Evolutionary conservation across 2,888 invertebrate genomes (phyloP).

Genomic region (Scotopteryx bipunctaria): DNA sequence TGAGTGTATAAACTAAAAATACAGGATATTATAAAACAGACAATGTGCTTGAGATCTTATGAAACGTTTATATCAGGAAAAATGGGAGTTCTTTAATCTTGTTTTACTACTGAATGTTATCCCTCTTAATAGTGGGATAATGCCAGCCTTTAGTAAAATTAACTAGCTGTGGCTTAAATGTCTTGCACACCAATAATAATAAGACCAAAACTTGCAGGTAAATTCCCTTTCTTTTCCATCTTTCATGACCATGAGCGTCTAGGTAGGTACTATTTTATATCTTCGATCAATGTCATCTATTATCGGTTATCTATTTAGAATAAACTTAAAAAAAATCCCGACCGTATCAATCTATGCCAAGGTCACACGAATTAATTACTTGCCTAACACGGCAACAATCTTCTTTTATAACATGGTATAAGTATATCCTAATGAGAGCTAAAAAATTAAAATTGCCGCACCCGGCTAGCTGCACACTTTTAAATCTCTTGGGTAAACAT

Average conservation of each 20-base stretch:
- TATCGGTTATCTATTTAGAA: slow-evolving; percentile 20
- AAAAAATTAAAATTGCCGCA: neutral
- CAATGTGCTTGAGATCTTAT: neutral
- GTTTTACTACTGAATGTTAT: neutral
- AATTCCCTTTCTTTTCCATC: no score
- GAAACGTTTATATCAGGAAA: neutral
- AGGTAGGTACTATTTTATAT: no score
- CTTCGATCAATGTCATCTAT: slow-evolving; percentile 11
- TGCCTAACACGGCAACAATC: neutral
- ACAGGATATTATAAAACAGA: slow-evolving; percentile 1
- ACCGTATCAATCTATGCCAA: slow-evolving; percentile 20
- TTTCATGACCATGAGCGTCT: neutral
- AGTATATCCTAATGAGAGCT: neutral
- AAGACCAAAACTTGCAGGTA: no score
- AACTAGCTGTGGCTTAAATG: no score
- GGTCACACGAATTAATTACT: slow-evolving; percentile 5
- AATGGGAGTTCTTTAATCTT: no score
- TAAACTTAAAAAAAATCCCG: slow-evolving; percentile 13
- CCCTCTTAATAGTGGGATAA: no score
- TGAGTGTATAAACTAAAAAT: slow-evolving; percentile 60
- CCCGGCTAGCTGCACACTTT: neutral
- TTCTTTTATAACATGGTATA: neutral
- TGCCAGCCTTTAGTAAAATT: no score
- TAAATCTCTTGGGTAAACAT: no score
- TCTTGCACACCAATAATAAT: no score